Evolutionary conservation across 2,113 vertebrate genomes (phyloP).

Genomic region (Apteryx owenii): DNA sequence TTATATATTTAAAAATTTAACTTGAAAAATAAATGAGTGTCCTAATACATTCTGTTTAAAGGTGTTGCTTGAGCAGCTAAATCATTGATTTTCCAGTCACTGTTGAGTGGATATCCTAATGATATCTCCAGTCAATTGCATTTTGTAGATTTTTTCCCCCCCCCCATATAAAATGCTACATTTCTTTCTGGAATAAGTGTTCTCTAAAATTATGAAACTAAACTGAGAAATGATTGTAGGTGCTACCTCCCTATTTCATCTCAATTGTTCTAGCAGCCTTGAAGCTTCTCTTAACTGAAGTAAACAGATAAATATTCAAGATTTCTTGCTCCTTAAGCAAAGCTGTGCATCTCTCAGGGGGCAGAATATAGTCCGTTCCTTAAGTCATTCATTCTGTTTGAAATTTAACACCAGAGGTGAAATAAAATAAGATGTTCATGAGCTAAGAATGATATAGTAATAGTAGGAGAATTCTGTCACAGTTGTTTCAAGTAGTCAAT

Average conservation of each 20-base stretch:
- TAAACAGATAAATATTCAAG: constrained; percentile 21
- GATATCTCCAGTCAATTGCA: not conserved
- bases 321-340: not conserved
- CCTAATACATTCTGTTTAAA: not conserved
- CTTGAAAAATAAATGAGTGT: not conserved
- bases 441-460: not conserved
- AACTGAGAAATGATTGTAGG: not conserved
- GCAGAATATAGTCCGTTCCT: not conserved
- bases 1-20: not conserved
- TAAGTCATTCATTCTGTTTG: not conserved
- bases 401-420: not conserved
- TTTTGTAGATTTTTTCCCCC: not conserved
- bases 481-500: not conserved
- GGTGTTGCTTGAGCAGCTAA: not conserved
- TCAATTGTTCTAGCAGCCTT: not conserved
- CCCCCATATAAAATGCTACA: not conserved
- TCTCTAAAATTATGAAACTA: not conserved
- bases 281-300: not conserved
- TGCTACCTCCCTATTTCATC: not conserved
- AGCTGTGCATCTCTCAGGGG: not conserved
- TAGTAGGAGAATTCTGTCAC: not conserved
- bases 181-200: not conserved
- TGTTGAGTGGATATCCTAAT: not conserved
- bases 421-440: not conserved
- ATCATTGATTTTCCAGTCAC: not conserved